These are phyloP conservation scores for Peribatodes rhomboidaria DNA, from an alignment of 2,888 invertebrate genomes.

Conservation along the genomic window DNA sequence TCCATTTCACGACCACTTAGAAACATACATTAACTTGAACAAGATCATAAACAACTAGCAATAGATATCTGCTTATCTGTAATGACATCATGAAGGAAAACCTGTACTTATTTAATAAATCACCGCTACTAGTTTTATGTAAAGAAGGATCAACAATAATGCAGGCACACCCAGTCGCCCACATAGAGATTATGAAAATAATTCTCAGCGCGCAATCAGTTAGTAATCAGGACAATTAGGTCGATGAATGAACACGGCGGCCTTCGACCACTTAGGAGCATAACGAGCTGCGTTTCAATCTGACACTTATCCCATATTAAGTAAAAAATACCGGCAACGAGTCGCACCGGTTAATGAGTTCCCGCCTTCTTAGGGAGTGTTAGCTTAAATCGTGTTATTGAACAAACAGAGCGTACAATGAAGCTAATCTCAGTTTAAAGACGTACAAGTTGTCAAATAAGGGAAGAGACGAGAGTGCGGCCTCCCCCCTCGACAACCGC, in stretches of 20 bases:
- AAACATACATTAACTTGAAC: neutral
- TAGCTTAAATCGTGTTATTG: slow-evolving; percentile 47
- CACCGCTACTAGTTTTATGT: slow-evolving; percentile 29
- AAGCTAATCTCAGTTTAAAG: slow-evolving; percentile 64
- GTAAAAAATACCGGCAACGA: slow-evolving; percentile 59
- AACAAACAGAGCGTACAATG: slow-evolving; percentile 44
- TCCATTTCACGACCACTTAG: neutral
- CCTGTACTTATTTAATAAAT: slow-evolving; percentile 25
- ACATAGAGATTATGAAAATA: slow-evolving; percentile 39
- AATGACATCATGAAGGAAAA: slow-evolving; percentile 20
- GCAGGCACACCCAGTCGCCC: slow-evolving; percentile 31
- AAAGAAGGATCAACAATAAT: slow-evolving; percentile 34
- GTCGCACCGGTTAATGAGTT: slow-evolving; percentile 54
- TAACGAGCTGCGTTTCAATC: slow-evolving; percentile 61
- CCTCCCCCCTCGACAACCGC: slow-evolving; percentile 60
- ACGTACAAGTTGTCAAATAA: slow-evolving; percentile 66
- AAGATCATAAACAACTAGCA: slow-evolving; percentile 6
- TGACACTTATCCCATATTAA: slow-evolving; percentile 62
- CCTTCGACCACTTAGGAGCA: slow-evolving; percentile 54
- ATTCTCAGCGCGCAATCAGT: slow-evolving; percentile 42
- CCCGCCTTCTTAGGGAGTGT: slow-evolving; percentile 55
- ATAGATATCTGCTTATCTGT: slow-evolving; percentile 2
- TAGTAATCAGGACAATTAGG: slow-evolving; percentile 56
- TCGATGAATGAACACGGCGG: slow-evolving; percentile 53
- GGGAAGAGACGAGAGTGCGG: slow-evolving; percentile 54